A percentile compares a stretch with the other conserved stretches of the same genome.
phyloP scores from a whole-genome alignment of 53 echinoderm and acorn worm genomes.

The Henricia sp. region DNA sequence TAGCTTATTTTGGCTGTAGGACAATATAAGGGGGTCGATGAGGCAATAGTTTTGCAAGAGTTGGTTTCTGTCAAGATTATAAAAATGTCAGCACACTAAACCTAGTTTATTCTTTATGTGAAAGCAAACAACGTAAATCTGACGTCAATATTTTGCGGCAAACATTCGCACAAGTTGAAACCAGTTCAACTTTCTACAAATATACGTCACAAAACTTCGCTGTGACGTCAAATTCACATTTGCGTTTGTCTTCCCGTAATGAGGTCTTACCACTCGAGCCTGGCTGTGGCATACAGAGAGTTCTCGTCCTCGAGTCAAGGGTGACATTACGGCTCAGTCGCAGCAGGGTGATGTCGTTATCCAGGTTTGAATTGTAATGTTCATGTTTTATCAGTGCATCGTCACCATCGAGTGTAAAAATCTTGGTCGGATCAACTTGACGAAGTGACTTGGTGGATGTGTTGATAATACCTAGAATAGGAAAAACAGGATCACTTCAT shows the following conservation, averaged over 20 bases:
- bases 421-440: neutral
- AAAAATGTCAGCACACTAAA: too few relatives aligned
- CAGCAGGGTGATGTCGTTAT: conserved; percentile 54
- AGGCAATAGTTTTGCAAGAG: too few relatives aligned
- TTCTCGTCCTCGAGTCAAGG: neutral
- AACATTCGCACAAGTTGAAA: too few relatives aligned
- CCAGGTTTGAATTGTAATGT: neutral
- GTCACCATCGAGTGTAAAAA: conserved; percentile 9
- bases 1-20: too few relatives aligned
- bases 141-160: too few relatives aligned
- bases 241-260: too few relatives aligned
- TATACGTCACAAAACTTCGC: too few relatives aligned
- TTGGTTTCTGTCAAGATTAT: too few relatives aligned
- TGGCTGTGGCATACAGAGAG: conserved; percentile 54
- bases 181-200: too few relatives aligned
- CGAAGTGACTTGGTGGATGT: neutral
- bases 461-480: conserved; percentile 5
- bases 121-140: neutral
- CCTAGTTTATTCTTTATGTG: neutral
- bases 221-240: too few relatives aligned
- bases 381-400: conserved; percentile 21
- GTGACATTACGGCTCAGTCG: neutral
- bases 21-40: too few relatives aligned
- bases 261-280: conserved; percentile 5
- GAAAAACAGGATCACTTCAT: too few relatives aligned